A percentile compares a stretch with the other conserved stretches of the same genome.
phyloP scores from a whole-genome alignment of 2,888 invertebrate species.

The Fragum sueziense region DNA sequence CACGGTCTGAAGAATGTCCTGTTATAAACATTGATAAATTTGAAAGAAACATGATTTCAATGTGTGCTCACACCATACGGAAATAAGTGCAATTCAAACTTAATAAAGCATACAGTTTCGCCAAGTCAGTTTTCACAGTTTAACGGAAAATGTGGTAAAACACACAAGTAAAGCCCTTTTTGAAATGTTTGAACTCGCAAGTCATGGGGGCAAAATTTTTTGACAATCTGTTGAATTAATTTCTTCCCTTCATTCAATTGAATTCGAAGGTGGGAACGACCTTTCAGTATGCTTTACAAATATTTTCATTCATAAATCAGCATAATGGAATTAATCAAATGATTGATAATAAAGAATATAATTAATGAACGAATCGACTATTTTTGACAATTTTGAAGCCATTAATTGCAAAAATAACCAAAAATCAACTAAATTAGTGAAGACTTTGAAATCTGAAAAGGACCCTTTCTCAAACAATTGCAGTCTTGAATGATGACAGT shows the following conservation, averaged over 20 bases:
- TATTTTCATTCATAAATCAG: no score
- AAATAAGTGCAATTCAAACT: conserved; percentile 21
- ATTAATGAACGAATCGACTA: no score
- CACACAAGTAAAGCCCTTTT: conserved; percentile 1
- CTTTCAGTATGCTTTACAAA: no score
- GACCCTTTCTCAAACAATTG: no score
- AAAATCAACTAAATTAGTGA: no score
- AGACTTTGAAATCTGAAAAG: no score
- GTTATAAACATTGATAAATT: not conserved
- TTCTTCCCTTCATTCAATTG: not conserved
- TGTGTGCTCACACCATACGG: conserved; percentile 3
- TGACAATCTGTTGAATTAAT: conserved; percentile 19
- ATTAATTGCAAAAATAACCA: no score
- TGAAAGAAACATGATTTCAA: conserved; percentile 12
- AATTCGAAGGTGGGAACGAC: no score
- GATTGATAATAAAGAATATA: no score
- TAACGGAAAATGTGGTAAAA: conserved; percentile 21
- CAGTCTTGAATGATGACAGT: no score
- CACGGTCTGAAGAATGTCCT: conserved; percentile 1
- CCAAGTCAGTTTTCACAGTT: conserved; percentile 3
- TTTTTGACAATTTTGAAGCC: no score
- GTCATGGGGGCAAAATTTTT: conserved; percentile 2
- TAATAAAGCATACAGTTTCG: conserved; percentile 9
- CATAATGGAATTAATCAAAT: no score
- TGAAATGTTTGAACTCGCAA: conserved; percentile 18